phyloP scores from a whole-genome alignment of 2,113 vertebrate species.

The Hemibagrus wyckioides region DNA sequence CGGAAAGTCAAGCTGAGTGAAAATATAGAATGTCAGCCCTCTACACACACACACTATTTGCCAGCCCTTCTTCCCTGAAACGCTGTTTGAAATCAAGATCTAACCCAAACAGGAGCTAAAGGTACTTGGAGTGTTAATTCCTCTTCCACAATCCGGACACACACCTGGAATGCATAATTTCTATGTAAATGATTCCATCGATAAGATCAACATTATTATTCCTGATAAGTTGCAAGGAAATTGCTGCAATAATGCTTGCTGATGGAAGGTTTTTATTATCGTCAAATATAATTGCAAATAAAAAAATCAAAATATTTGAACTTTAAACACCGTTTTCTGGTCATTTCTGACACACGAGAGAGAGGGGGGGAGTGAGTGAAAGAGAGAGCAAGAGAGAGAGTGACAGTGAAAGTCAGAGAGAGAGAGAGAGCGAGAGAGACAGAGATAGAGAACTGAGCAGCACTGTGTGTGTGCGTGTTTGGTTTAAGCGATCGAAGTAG shows the following conservation, averaged over 20 bases:
- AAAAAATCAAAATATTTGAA: not conserved
- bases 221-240: not conserved
- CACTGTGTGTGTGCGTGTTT: no score
- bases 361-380: no score
- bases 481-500: no score
- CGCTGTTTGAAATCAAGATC: not conserved
- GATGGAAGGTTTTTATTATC: no score
- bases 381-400: no score
- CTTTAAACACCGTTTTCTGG: not conserved
- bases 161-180: not conserved
- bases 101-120: not conserved
- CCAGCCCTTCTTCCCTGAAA: not conserved
- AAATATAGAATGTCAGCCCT: not conserved
- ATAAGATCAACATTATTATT: not conserved
- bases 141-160: not conserved
- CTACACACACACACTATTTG: no score
- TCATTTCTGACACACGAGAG: no score
- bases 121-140: not conserved
- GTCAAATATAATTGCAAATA: not conserved
- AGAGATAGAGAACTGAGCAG: no score
- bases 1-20: constrained; percentile 7
- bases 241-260: not conserved
- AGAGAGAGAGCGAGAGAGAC: no score
- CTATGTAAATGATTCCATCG: not conserved
- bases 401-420: no score